Evolutionary conservation across 1,140 invertebrate genomes (phyloP).

Genomic region (Dreissena rostriformis): DNA sequence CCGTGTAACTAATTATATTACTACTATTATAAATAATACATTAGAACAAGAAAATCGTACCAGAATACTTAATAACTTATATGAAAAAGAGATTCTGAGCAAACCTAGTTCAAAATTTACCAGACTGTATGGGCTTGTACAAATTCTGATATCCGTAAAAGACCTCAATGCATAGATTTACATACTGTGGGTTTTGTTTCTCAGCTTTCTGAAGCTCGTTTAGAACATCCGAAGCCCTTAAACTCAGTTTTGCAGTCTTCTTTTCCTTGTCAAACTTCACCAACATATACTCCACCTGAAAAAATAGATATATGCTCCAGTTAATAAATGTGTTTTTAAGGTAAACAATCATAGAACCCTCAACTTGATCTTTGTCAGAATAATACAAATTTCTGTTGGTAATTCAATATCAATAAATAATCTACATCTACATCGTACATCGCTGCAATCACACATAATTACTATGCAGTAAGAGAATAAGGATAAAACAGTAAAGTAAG

Average conservation of each 20-base stretch:
- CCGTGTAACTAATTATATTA: not conserved
- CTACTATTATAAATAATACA: not conserved
- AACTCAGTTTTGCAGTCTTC: conserved; percentile 89
- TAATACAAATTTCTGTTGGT: not conserved
- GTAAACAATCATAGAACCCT: not conserved
- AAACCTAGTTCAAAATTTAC: not conserved
- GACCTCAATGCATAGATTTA: conserved; percentile 1
- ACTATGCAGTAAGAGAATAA: too few relatives aligned
- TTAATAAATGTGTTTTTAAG: not conserved
- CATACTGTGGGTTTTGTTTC: conserved; percentile 92
- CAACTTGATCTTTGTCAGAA: not conserved
- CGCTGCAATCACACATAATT: not conserved
- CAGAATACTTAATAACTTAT: too few relatives aligned
- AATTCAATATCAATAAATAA: not conserved
- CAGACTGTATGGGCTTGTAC: not conserved
- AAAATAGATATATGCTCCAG: not conserved
- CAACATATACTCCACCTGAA: conserved; percentile 94
- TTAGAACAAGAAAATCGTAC: not conserved
- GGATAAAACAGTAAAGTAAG: too few relatives aligned
- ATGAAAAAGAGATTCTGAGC: not conserved
- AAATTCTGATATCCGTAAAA: not conserved
- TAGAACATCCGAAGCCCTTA: conserved; percentile 92
- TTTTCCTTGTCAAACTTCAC: conserved; percentile 96
- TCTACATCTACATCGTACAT: not conserved
- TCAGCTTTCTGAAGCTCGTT: conserved; percentile 87